These are phyloP conservation scores for Temnothorax ravouxi DNA, from an alignment of 2,888 invertebrate genomes.

Conservation along the genomic window DNA sequence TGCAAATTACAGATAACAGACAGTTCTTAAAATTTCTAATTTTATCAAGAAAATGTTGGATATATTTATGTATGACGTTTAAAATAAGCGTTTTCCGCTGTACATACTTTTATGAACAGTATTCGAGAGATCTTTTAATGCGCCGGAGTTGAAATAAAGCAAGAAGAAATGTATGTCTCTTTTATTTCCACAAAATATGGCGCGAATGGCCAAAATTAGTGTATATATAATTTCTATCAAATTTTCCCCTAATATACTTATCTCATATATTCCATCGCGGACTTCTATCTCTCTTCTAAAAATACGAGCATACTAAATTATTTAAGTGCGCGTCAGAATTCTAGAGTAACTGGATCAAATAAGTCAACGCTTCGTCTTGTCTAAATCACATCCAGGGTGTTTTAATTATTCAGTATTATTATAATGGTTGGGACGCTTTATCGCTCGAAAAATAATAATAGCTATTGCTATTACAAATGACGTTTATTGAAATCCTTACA, in stretches of 20 bases:
- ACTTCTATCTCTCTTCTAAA: slow-evolving; percentile 66
- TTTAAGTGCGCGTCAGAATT: slow-evolving; percentile 73
- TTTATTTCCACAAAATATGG: slow-evolving; percentile 36
- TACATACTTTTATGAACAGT: not conserved
- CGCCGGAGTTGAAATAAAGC: not conserved
- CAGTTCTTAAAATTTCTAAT: not conserved
- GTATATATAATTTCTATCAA: slow-evolving; percentile 51
- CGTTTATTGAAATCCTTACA: slow-evolving; percentile 12
- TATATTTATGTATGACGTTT: not conserved
- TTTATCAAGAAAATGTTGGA: not conserved
- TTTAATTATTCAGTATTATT: slow-evolving; percentile 46
- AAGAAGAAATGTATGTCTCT: slow-evolving; percentile 14
- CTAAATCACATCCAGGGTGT: slow-evolving; percentile 40
- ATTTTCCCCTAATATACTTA: slow-evolving; percentile 47
- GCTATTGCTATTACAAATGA: slow-evolving; percentile 4
- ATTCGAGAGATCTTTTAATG: not conserved
- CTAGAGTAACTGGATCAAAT: slow-evolving; percentile 67
- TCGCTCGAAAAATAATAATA: slow-evolving; percentile 2
- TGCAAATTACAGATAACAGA: not conserved
- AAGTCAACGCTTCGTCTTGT: slow-evolving; percentile 66
- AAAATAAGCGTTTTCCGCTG: not conserved
- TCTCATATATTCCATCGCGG: slow-evolving; percentile 62
- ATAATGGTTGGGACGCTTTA: slow-evolving; percentile 11
- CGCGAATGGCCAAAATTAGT: slow-evolving; percentile 37
- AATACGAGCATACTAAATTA: slow-evolving; percentile 69